Evolutionary conservation across 2,113 vertebrate species (phyloP).

Genomic region (Limnothrissa miodon): DNA sequence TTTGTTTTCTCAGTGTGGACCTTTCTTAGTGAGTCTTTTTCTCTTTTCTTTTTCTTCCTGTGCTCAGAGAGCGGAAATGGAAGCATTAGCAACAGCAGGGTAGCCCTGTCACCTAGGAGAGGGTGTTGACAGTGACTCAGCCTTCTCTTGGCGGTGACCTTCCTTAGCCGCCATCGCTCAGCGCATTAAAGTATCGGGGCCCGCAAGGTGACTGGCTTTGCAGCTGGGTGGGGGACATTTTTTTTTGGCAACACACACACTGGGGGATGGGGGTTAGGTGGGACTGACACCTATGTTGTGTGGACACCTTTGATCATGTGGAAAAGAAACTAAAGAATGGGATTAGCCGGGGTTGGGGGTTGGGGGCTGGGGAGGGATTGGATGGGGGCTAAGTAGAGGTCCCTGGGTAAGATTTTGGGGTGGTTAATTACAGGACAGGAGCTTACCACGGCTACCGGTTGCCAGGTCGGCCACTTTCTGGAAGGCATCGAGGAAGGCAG

Average conservation of each 20-base stretch:
- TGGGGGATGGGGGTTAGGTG: background rate
- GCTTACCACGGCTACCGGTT: slow-evolving; percentile 77
- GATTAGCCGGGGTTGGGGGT: background rate
- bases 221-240: background rate
- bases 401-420: background rate
- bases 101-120: background rate
- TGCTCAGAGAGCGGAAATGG: background rate
- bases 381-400: background rate
- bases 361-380: background rate
- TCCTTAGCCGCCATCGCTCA: background rate
- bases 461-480: slow-evolving; percentile 83
- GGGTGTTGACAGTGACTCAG: slow-evolving; percentile 15
- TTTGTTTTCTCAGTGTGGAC: background rate
- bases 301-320: background rate
- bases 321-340: background rate
- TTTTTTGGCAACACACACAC: background rate
- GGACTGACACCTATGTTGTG: background rate
- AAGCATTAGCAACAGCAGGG: background rate
- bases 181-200: background rate
- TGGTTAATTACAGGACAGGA: background rate
- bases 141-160: background rate
- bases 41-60: background rate
- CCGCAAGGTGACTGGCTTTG: background rate
- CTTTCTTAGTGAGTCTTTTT: background rate
- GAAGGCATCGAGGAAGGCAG: slow-evolving; percentile 79